Evolutionary conservation across 2,113 vertebrate species (phyloP), one percentile per base, ranked within the genome.

Genomic region (Climacteris rufus): DNA sequence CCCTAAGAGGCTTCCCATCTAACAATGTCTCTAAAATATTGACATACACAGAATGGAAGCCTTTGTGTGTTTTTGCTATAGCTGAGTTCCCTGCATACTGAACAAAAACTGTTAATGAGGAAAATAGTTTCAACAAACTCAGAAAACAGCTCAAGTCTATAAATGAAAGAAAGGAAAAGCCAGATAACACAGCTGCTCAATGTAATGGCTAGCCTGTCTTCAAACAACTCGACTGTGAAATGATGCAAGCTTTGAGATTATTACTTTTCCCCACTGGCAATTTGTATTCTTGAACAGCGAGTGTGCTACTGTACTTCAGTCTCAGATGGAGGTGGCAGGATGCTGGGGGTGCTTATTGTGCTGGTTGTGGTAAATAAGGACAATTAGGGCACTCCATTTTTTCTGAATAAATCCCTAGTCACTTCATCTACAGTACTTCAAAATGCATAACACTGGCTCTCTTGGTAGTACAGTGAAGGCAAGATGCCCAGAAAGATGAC

Each of bases 181-280:
- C 83, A 79, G 91, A 83, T 63, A 66, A 65, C 88, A 61, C 90
- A 97, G 97, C 96, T 97, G 93, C 78, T 96, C 95, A 95, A 66
- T 81, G 79, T 96, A 96, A 91, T 81, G 96, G 93, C 75, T 87
- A 96, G 94, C 70, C 94, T 96, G 90, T 92, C 86, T 97, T 96
- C 91, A 95, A 91, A 90, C 93, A 95, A 92, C 94, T 96, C 92
- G 15, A 78, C 94, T 97, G 96, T 97, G 97, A 97, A 98, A 97
- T 83, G 95, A 96, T 97, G 95, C 93, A 90, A 96, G 84, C 95
- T 87, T 93, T 65, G 63, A 93, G 92, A 94, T 97, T 94, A 97
- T 97, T 97, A 66, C 92, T 92, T 91, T 75, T 93, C 86, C 91
- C 89, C 7, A 3, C 7, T 89, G 93, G 83, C 84, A 94, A 81